Base-by-base conservation (phyloP, 2,797 vertebrate genomes). In the Clamator glandarius region DNA sequence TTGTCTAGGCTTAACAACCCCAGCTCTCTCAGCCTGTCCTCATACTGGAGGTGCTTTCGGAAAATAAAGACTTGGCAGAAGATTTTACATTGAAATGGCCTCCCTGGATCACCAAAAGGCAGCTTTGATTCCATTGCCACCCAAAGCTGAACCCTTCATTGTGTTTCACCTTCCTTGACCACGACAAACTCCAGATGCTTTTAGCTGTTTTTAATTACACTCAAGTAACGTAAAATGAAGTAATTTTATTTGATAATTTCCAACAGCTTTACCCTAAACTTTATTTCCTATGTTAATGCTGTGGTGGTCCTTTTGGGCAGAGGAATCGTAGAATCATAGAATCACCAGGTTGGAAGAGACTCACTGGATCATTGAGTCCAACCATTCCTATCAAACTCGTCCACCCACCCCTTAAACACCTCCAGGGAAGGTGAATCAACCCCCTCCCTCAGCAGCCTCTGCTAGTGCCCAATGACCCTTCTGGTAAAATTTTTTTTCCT, bases 81-180 rank as follows among this genome's bases (percentile, higher is more conserved):
- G 48, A 62, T 7, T 75, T 78, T 51, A 15, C 17, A 0, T 11
- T 12, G n/a, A 26, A 78, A 39, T 4, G 13, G 36, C 25, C 24
- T 50, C 36, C 48, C 26, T 7, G 6, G 64, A 64, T 64, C 87
- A 36, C 7, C 3, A 26, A 44, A 67, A 88, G 50, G 74, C 35
- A 35, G 20, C 48, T 76, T 41, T 15, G n/a, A 6, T 44, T 68
- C 41, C 7, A 2, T 39, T 57, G 5, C 76, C 41, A 3, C 1
- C 2, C 23, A 7, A 13, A 46, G 42, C 21, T 4, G 14, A 5
- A 29, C 9, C 39, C 55, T 29, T 26, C 0, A 0, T 29, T 15
- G 21, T 24, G 1, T 25, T 18, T 17, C 13, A 0, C n/a, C 35
- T 24, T 48, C 50, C 24, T n/a, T 23, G 1, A 52, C 55, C 61